Evolutionary conservation across 2,113 vertebrate species (phyloP), one percentile per base, ranked within the genome.

Genomic region (Lepisosteus osseus): DNA sequence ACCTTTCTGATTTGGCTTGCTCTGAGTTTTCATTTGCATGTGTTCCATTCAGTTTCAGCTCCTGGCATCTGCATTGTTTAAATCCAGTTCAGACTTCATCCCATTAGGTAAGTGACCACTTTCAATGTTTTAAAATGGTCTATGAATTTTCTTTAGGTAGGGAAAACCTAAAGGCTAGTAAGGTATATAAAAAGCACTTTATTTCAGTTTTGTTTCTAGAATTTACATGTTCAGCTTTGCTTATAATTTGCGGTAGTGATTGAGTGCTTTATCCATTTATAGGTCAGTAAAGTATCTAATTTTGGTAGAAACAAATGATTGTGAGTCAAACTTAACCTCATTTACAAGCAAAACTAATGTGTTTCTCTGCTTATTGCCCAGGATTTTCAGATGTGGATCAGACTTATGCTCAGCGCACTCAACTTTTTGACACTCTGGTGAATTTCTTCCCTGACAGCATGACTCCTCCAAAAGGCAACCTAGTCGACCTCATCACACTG

Each of bases 371-470:
- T 55, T 80, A 44, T 61, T 65, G 54, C 65, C 12, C 84, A 99
- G 97, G 96, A 61, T 98, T 98, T 89, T 99, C 96, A 0, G 96
- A 99, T 0, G 95, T 99, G 51, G 97, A 99, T 85, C 95, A 98
- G 88, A 98, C 95, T 0, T 99, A 99, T 1, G 96, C 96, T 77
- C 97, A 98, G 86, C 94, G 97, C 81, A 98, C 97, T 61, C 96
- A 97, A 82, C 96, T 99, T 70, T 99, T 99, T 78, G 97, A 99
- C 89, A 98, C 93, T 0, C 90, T 99, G 47, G 97, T 99, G 80
- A 98, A 97, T 88, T 99, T 99, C 91, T 99, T 99, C 82, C 97
- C 97, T 0, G 97, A 99, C 92, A 98, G 93, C 91, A 99, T 99
- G 97, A 98, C 97, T 61, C 97, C 97, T 40, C 97, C 97, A 15